Evolutionary conservation across 2,888 invertebrate species (phyloP), one percentile per base, ranked within the genome.

Genomic region (Diplolepis rosae): DNA sequence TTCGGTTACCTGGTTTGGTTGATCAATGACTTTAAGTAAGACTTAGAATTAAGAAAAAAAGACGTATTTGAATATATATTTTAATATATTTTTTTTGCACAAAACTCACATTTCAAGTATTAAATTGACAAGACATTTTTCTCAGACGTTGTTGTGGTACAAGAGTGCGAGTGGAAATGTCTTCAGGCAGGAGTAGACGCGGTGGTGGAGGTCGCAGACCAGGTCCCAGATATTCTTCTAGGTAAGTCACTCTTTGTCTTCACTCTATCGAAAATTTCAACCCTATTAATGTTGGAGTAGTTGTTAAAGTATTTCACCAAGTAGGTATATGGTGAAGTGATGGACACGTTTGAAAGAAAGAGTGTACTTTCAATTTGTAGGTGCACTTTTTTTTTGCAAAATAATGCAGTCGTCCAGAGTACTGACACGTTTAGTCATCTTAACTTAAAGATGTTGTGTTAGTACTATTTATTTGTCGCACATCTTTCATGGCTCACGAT

Each of bases 131-230:
- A 75, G 27, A 13, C 42, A 56, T 65, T 39, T 30, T 69, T 84
- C 86, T 88, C 85, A 96, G 96, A 73, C 93, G 96, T 66, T 95
- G 95, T 90, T 96, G 96, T 90, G 96, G 97, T 9, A 95, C 95
- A 30, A 92, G 96, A 84, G 95, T 97, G 67, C 93, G 96, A 74
- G 96, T 97, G 15, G 97, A 97, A 90, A 97, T 97, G 97, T 96
- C 96, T 0, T 96, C 95, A 76, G 96, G 96, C 0, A 92, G 95
- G 80, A 95, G 95, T 66, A 91, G 95, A 66, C 92, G 92, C 80
- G 94, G 93, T 69, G 93, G 93, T 66, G 83, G 85, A 30, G 82
- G 82, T 66, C 87, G 88, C 39, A 85, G 88, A 77, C 85, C 85
- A 28, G 86, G 85, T 67, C 85, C 87, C 71, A 81, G 87, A 78